Base-by-base conservation (phyloP, 2,888 invertebrate species). In the Athalia circularis region DNA sequence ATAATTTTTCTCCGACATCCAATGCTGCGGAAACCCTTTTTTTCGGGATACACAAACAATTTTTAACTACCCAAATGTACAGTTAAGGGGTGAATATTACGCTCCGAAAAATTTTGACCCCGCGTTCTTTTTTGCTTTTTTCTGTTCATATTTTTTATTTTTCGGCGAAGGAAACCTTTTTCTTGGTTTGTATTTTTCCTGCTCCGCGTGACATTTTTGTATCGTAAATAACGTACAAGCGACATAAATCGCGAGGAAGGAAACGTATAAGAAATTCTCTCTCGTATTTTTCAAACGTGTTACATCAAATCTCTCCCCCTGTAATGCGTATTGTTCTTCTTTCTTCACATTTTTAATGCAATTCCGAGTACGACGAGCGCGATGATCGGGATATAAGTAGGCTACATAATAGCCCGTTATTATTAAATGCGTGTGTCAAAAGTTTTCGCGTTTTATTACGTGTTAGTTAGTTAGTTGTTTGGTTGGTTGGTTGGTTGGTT, bases 81-180 rank as follows among this genome's bases (percentile, higher is more conserved):
- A 57, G 70, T 70, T 57, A 70, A 70, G 70, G 70, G 70, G 54
- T 70, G 5, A 8, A 68, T 29, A 29, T 29, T 29, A 29, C 29
- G 29, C 29, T 29, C 2, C 29, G 29, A 29, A 29, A 29, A 29
- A 29, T 29, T 29, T 29, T 29, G 1, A n/a, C 61, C 67, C 79
- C 48, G 52, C 29, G 59, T 79, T n/a, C n/a, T n/a, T n/a, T n/a
- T n/a, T n/a, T n/a, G n/a, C n/a, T n/a, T 79, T 78, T 78, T 76
- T 9, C 59, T 7, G 11, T 65, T 13, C 11, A 54, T 54, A 54
- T 54, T 54, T 54, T 4, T 54, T 13, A 3, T 13, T 59, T 59
- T 59, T n/a, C n/a, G 29, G 29, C 0, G 29, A 29, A 29, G 29
- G 29, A 29, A 29, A 29, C 29, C 29, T 29, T 54, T 9, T 54